Base-by-base conservation (phyloP, 2,797 vertebrate genomes). In the Falco rusticolus region DNA sequence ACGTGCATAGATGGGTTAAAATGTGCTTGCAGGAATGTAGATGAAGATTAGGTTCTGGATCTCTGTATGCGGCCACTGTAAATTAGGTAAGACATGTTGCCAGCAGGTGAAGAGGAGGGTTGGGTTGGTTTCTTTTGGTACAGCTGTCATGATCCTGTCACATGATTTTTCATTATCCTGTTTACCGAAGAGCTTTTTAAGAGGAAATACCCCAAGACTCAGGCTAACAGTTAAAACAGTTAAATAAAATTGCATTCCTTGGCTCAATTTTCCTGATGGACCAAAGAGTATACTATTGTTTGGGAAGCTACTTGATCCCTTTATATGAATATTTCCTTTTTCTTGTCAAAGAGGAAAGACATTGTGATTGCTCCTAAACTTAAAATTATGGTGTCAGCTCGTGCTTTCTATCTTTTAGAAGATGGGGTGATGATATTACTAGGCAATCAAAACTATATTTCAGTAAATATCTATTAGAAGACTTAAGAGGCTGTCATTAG, bases 101-200 rank as follows among this genome's bases (percentile, higher is more conserved):
- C 26, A 50, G 34, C 61, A 61, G 31, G 6, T 54, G 39, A 26
- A 84, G 69, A 78, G 82, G 53, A 53, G 5, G 22, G 9, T 53
- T 92, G 54, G 11, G 14, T 48, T 93, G 21, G 6, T 74, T 66
- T 74, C 11, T 83, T 90, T 70, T 78, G 68, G 28, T 41, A 48
- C 53, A 90, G 53, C 34, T 80, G 34, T 70, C 1, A 0, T 51
- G 43, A 65, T 85, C 1, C 0, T 43, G 6, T 90, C 3, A 0
- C 14, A 2, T 14, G 13, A 45, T 78, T 77, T 82, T 77, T 91
- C 76, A 6, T 80, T 66, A 41, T 63, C 28, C 24, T 83, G 1
- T 60, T 81, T 81, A 60, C 75, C 68, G 59, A 71, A 50, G 50
- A 78, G 19, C 31, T 61, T 13, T 39, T 79, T 37, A 57, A 84